Evolutionary conservation across 2,113 vertebrate genomes (phyloP).

Genomic region (Polypterus senegalus): DNA sequence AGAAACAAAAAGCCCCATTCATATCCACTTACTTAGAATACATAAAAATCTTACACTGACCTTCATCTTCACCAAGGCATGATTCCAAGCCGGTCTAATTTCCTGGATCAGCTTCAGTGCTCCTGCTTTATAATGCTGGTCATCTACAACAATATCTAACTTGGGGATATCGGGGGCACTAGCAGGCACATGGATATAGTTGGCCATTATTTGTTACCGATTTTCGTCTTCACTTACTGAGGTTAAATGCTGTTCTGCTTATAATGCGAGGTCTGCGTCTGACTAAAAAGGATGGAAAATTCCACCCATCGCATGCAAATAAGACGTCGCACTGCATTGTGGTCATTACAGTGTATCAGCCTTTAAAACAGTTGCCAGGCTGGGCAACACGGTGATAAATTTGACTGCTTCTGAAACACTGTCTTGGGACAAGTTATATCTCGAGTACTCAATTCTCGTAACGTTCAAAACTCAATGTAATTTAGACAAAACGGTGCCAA

Average conservation of each 20-base stretch:
- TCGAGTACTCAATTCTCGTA: no score
- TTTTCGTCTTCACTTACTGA: not conserved
- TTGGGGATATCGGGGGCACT: slow-evolving; percentile 50
- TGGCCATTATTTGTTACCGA: slow-evolving; percentile 35
- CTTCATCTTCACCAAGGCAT: slow-evolving; percentile 57
- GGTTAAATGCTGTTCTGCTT: slow-evolving; percentile 6
- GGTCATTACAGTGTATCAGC: slow-evolving; percentile 15
- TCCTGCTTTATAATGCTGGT: slow-evolving; percentile 45
- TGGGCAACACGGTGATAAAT: no score
- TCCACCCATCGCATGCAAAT: slow-evolving; percentile 15
- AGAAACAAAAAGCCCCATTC: not conserved
- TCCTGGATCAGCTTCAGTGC: slow-evolving; percentile 46
- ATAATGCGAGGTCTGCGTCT: slow-evolving; percentile 14
- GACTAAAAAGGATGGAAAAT: slow-evolving; percentile 12
- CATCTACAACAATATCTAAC: slow-evolving; percentile 54
- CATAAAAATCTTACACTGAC: slow-evolving; percentile 19
- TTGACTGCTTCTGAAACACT: no score
- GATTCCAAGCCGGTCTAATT: slow-evolving; percentile 55
- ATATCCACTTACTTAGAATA: not conserved
- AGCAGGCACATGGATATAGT: slow-evolving; percentile 61
- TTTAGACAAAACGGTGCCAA: no score
- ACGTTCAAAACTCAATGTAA: no score
- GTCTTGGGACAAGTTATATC: no score
- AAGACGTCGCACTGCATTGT: slow-evolving; percentile 26
- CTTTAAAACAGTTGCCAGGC: not conserved